A percentile compares a stretch with the other conserved stretches of the same genome.
Evolutionary conservation across 2,797 vertebrate species (phyloP).

Genomic region (Epinephelus coioides): DNA sequence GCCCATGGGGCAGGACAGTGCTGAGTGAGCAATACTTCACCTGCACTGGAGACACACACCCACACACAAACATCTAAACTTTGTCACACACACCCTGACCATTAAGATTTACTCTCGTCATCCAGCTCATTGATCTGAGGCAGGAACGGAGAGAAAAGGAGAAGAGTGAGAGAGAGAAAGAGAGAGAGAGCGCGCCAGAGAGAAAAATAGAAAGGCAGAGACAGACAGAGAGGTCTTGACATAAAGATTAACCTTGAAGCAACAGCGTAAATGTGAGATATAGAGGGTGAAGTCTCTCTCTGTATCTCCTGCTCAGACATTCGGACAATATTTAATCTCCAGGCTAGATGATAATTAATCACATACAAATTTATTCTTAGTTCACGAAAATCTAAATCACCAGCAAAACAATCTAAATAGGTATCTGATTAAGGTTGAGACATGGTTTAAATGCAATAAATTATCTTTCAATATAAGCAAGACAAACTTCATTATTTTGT

Average conservation of each 20-base stretch:
- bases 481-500: too few species aligned
- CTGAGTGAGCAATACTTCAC: slow-evolving; percentile 85
- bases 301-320: slow-evolving; percentile 35
- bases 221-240: slow-evolving; percentile 49
- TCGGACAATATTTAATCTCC: slow-evolving; percentile 25
- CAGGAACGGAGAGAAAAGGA: slow-evolving; percentile 47
- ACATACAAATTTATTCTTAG: too few species aligned
- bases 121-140: slow-evolving; percentile 77
- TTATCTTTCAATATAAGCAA: too few species aligned
- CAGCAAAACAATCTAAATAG: too few species aligned
- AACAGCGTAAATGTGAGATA: slow-evolving; percentile 48
- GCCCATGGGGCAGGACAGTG: slow-evolving; percentile 77
- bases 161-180: slow-evolving; percentile 15
- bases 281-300: slow-evolving; percentile 37
- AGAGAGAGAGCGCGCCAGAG: slow-evolving; percentile 4
- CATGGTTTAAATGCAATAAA: too few species aligned
- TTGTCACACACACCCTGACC: slow-evolving; percentile 74
- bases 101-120: slow-evolving; percentile 78
- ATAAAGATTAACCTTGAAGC: slow-evolving; percentile 66
- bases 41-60: slow-evolving; percentile 43
- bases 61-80: slow-evolving; percentile 54
- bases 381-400: neutral
- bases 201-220: slow-evolving; percentile 62
- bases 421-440: too few species aligned
- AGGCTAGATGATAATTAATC: slow-evolving; percentile 14